These are phyloP conservation scores for Babyrousa celebensis DNA, from an alignment of 2,797 vertebrate species.

Conservation along the genomic window DNA sequence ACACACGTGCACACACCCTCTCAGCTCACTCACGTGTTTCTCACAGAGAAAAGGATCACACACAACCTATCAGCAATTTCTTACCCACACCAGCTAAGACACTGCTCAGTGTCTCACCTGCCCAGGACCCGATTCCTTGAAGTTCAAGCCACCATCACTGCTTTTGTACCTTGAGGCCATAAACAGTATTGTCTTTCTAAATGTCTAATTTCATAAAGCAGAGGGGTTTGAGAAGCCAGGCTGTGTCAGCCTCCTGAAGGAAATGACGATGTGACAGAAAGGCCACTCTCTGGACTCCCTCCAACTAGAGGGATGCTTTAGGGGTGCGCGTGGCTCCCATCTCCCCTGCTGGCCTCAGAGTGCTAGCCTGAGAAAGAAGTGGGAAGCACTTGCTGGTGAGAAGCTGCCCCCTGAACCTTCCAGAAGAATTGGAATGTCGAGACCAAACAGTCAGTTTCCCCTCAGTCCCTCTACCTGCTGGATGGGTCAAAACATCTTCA, in stretches of 20 bases:
- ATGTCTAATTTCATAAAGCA: background rate
- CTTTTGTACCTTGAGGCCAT: fast-evolving
- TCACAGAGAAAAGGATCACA: background rate
- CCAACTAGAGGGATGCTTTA: no score
- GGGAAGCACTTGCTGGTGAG: background rate
- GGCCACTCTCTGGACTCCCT: no score
- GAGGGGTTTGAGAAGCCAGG: background rate
- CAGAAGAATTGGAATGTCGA: fast-evolving
- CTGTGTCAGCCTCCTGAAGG: background rate
- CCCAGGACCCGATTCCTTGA: background rate
- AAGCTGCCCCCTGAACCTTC: fast-evolving
- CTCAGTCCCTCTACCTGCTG: fast-evolving
- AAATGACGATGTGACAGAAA: background rate
- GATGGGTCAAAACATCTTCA: fast-evolving
- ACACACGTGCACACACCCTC: background rate
- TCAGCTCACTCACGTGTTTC: background rate
- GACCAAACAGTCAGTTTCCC: fast-evolving
- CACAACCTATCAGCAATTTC: background rate
- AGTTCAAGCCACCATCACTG: background rate
- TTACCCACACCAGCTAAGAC: background rate
- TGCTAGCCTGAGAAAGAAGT: background rate
- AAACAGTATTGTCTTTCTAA: fast-evolving
- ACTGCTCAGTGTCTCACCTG: background rate
- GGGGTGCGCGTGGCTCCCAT: fast-evolving
- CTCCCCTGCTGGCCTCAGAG: fast-evolving